Percentiles rank a stretch among this genome's conserved stretches.
These are phyloP conservation scores for Junco hyemalis DNA, from an alignment of 2,113 vertebrate genomes.

Conservation along the genomic window DNA sequence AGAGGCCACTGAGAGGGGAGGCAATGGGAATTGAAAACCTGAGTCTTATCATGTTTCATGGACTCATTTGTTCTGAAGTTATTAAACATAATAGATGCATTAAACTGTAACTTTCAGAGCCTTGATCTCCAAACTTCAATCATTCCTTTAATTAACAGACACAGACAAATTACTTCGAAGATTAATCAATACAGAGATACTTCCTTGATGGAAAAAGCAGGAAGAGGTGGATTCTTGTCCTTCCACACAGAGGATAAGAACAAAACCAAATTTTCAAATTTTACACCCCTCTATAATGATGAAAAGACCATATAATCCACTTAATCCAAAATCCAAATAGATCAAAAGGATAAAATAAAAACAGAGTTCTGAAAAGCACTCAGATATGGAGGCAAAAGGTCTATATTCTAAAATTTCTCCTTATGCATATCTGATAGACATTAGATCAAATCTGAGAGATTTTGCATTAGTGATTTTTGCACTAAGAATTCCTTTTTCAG, in stretches of 20 bases:
- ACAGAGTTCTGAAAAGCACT: not conserved
- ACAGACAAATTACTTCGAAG: not conserved
- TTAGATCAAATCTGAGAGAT: not conserved
- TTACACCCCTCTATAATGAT: not conserved
- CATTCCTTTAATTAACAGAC: not conserved
- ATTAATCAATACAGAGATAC: not conserved
- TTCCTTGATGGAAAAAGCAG: not conserved
- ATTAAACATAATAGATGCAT: not conserved
- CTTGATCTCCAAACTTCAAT: not conserved
- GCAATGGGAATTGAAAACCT: not conserved
- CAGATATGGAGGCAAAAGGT: not conserved
- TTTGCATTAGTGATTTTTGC: not conserved
- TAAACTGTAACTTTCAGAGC: not conserved
- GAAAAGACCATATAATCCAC: not conserved
- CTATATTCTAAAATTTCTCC: not conserved
- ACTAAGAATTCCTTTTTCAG: not conserved
- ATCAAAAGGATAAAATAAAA: not conserved
- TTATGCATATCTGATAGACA: not conserved
- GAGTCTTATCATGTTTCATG: not conserved
- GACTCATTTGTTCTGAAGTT: not conserved
- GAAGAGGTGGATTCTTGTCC: not conserved
- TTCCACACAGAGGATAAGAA: not conserved
- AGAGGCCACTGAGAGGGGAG: not conserved
- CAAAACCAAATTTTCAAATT: not conserved
- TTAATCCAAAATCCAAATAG: not conserved